These are phyloP conservation scores for Cheilosia urbana DNA, from an alignment of 2,888 invertebrate genomes.

Conservation along the genomic window DNA sequence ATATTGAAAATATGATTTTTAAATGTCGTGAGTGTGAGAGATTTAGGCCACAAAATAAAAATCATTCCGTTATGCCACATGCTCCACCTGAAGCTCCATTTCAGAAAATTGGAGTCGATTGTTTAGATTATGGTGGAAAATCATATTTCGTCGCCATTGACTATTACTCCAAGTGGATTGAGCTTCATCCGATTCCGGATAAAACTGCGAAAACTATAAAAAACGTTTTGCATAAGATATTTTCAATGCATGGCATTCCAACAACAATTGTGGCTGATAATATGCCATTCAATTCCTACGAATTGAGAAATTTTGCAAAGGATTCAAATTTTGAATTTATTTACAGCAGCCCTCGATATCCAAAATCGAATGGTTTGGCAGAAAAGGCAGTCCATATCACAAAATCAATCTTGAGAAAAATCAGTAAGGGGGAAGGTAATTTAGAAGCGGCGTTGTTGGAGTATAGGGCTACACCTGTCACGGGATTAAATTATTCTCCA, in stretches of 20 bases:
- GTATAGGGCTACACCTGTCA: constrained; percentile 36
- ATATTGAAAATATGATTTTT: constrained; percentile 16
- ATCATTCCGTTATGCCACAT: constrained; percentile 27
- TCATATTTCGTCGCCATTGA: not conserved
- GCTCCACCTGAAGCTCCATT: constrained; percentile 5
- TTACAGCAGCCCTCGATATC: constrained; percentile 35
- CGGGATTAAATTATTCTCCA: constrained; percentile 38
- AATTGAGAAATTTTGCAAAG: constrained; percentile 21
- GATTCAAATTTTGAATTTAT: constrained; percentile 40
- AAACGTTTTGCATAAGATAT: constrained; percentile 14
- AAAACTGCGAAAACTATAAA: constrained; percentile 31
- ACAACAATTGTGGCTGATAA: constrained; percentile 3
- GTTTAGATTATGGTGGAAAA: constrained; percentile 26
- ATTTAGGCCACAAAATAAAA: constrained; percentile 30
- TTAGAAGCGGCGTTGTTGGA: constrained; percentile 30
- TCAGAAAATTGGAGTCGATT: constrained; percentile 39
- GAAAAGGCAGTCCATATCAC: constrained; percentile 50
- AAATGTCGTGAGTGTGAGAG: constrained; percentile 35
- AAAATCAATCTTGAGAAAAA: constrained; percentile 36
- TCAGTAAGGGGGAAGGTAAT: not conserved
- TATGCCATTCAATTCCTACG: constrained; percentile 37
- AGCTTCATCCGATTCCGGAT: constrained; percentile 29
- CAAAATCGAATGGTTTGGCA: constrained; percentile 37
- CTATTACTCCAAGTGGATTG: constrained; percentile 46
- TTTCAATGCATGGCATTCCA: constrained; percentile 44